Conservation (phyloP, 2,113 vertebrate genomes). For the Junco hyemalis region DNA sequence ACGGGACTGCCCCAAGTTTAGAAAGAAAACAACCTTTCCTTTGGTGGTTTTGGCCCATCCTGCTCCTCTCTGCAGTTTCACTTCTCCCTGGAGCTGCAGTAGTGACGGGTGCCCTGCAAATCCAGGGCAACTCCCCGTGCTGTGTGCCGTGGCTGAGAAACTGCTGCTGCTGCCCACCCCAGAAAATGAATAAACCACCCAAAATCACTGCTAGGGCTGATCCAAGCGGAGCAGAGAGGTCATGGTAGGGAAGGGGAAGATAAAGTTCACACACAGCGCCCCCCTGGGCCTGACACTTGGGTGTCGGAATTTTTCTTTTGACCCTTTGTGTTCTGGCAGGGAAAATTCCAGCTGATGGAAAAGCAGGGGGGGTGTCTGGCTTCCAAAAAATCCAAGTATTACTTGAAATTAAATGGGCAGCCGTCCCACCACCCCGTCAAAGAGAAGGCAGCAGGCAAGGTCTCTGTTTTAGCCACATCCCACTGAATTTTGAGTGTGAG, state of each 20-base stretch:
- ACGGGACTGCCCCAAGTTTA: neutral
- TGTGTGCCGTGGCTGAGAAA: neutral
- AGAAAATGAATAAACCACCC: neutral
- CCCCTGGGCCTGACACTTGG: neutral
- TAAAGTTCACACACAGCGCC: neutral
- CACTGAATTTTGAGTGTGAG: neutral
- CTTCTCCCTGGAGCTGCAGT: neutral
- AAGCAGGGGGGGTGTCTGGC: neutral
- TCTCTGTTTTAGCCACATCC: neutral
- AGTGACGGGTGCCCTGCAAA: neutral
- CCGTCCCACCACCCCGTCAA: rapidly evolving
- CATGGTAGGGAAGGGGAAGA: neutral
- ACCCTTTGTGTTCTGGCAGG: neutral
- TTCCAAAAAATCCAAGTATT: neutral
- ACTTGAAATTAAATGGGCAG: neutral
- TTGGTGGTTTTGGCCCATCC: neutral
- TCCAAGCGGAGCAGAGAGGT: neutral
- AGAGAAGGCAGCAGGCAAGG: rapidly evolving
- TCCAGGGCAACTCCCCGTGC: neutral
- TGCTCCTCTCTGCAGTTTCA: neutral
- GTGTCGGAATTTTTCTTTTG: neutral
- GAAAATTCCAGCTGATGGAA: neutral
- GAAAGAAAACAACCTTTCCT: neutral
- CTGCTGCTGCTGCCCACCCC: neutral
- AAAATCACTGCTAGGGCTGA: neutral